These are phyloP conservation scores for Nomada ferruginata DNA, from an alignment of 2,888 invertebrate species.

Conservation along the genomic window DNA sequence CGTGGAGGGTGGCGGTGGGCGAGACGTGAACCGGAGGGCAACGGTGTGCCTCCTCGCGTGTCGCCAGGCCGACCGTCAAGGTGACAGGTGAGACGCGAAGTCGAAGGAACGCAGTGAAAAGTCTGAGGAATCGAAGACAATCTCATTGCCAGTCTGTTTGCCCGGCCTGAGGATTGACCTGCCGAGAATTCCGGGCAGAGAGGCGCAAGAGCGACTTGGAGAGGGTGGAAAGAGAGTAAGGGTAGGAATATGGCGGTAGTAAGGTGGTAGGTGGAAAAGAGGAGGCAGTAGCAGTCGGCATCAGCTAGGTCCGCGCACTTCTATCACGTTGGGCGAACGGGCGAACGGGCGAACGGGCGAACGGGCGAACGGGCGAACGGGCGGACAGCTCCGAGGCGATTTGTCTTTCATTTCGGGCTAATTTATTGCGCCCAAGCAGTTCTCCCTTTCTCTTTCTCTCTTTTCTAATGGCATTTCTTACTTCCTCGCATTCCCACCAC, in stretches of 20 bases:
- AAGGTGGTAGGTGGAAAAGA: slow-evolving; percentile 60
- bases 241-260: slow-evolving; percentile 37
- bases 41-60: slow-evolving; percentile 66
- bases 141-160: slow-evolving; percentile 16
- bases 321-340: slow-evolving; percentile 83
- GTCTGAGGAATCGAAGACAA: slow-evolving; percentile 5
- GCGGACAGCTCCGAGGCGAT: slow-evolving; percentile 84
- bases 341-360: slow-evolving; percentile 84
- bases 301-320: slow-evolving; percentile 81
- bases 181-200: slow-evolving; percentile 38
- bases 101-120: slow-evolving; percentile 34
- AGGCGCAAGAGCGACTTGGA: slow-evolving; percentile 39
- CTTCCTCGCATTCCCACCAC: slow-evolving; percentile 70
- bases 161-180: slow-evolving; percentile 39
- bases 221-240: slow-evolving; percentile 51
- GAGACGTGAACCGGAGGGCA: background rate
- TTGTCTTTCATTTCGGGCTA: slow-evolving; percentile 84
- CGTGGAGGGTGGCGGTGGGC: background rate
- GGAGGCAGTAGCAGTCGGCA: slow-evolving; percentile 73
- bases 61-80: slow-evolving; percentile 73
- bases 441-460: slow-evolving; percentile 39
- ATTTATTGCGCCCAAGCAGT: slow-evolving; percentile 82
- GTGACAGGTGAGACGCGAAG: slow-evolving; percentile 59
- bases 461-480: slow-evolving; percentile 65
- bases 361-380: slow-evolving; percentile 84